A percentile compares a stretch with the other conserved stretches of the same genome.
Conservation (phyloP, 1,140 invertebrate genomes). For the Latrodectus geometricus region DNA sequence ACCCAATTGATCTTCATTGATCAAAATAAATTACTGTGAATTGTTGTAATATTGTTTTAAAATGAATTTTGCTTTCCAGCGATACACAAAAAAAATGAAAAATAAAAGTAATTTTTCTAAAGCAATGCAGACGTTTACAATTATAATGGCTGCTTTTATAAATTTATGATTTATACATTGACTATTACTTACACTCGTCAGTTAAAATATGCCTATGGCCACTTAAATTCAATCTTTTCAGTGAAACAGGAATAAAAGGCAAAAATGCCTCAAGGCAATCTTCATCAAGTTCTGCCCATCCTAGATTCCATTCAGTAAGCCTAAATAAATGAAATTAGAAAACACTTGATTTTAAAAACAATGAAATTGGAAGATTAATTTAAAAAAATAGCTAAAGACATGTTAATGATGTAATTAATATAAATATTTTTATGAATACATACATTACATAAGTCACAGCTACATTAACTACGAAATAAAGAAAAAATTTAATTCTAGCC, state of each 20-base stretch:
- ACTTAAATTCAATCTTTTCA: conserved; percentile 83
- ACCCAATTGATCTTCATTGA: no score
- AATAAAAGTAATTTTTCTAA: background rate
- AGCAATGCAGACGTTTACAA: conserved; percentile 9
- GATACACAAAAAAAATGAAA: no score
- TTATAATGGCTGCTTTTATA: background rate
- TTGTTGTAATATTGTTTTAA: no score
- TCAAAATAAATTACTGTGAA: no score
- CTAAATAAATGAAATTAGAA: conserved; percentile 69
- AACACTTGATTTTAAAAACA: background rate
- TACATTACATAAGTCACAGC: background rate
- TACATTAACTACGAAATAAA: no score
- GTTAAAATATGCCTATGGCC: conserved; percentile 81
- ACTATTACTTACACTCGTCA: conserved; percentile 75
- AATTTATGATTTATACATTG: background rate
- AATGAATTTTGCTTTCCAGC: no score
- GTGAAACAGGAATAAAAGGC: conserved; percentile 73
- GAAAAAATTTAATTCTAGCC: no score
- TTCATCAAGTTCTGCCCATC: conserved; percentile 80
- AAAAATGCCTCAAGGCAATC: conserved; percentile 76
- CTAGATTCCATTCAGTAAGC: conserved; percentile 81
- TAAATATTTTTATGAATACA: background rate
- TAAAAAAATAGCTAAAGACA: background rate
- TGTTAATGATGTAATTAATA: no score
- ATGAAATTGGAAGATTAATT: background rate